These are phyloP conservation scores for Agelastica alni DNA, from an alignment of 2,888 invertebrate species.

Conservation along the genomic window DNA sequence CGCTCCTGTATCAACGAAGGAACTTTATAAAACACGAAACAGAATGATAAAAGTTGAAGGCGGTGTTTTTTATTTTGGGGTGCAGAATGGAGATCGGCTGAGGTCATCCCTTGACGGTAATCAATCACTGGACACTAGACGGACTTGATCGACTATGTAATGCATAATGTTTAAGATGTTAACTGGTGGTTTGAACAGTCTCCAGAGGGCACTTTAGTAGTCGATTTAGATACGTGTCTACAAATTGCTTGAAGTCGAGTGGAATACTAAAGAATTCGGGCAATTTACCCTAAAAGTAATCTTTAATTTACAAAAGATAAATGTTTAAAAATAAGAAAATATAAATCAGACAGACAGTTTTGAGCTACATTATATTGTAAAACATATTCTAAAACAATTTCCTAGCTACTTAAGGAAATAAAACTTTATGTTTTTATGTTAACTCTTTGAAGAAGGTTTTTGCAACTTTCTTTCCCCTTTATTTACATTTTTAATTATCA, in stretches of 20 bases:
- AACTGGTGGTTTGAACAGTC: slow-evolving; percentile 56
- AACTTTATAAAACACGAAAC: slow-evolving; percentile 53
- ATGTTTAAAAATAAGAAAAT: neutral
- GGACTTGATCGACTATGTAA: slow-evolving; percentile 52
- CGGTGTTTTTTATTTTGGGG: slow-evolving; percentile 49
- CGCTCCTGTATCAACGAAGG: slow-evolving; percentile 25
- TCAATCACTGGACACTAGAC: slow-evolving; percentile 55
- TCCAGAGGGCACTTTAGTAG: slow-evolving; percentile 52
- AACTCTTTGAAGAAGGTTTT: no score
- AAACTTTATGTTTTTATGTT: no score
- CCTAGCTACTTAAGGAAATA: no score
- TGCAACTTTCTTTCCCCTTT: no score
- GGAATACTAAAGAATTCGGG: slow-evolving; percentile 26
- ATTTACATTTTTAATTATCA: no score
- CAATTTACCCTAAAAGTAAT: slow-evolving; percentile 7
- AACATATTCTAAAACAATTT: no score
- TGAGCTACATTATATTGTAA: no score
- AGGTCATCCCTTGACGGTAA: slow-evolving; percentile 52
- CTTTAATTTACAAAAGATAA: neutral
- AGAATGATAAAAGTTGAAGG: slow-evolving; percentile 50
- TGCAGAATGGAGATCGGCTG: slow-evolving; percentile 39
- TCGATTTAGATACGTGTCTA: slow-evolving; percentile 48
- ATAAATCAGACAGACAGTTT: no score
- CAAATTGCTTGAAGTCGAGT: slow-evolving; percentile 41
- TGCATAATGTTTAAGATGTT: slow-evolving; percentile 58